phyloP scores from a whole-genome alignment of 2,113 vertebrate genomes.

The Scomber scombrus region DNA sequence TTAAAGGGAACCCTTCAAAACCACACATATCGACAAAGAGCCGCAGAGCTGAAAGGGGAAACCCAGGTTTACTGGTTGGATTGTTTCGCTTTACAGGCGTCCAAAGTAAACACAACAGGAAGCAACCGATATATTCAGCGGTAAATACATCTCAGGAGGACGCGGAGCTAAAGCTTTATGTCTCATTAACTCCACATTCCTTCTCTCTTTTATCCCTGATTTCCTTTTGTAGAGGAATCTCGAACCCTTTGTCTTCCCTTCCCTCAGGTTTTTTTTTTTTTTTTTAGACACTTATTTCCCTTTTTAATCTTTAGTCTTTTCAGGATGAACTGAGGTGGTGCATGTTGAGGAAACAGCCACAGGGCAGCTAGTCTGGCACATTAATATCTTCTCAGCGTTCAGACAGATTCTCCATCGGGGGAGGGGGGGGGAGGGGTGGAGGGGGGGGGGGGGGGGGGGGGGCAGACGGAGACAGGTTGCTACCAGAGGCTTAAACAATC shows the following conservation, averaged over 20 bases:
- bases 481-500: conserved; percentile 25
- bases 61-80: conserved; percentile 10
- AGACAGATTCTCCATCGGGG: conserved; percentile 52
- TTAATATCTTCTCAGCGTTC: conserved; percentile 46
- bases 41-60: conserved; percentile 1
- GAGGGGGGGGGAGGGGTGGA: too few species aligned
- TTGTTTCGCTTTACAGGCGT: conserved; percentile 28
- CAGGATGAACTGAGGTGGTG: background rate
- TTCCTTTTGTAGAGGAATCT: conserved; percentile 6
- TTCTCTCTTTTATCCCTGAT: background rate
- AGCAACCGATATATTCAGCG: conserved; percentile 28
- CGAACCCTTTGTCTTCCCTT: background rate
- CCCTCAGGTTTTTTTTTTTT: too few species aligned
- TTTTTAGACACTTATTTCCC: conserved; percentile 34
- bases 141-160: conserved; percentile 34
- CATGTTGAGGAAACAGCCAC: conserved; percentile 39
- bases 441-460: too few species aligned
- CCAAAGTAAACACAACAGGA: conserved; percentile 21
- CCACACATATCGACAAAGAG: background rate
- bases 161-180: background rate
- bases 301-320: conserved; percentile 53
- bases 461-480: conserved; percentile 10
- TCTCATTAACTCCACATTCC: conserved; percentile 4
- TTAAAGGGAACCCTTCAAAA: conserved; percentile 22
- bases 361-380: conserved; percentile 50